Evolutionary conservation across 2,888 invertebrate genomes (phyloP).

Genomic region (Drosophila mimica): DNA sequence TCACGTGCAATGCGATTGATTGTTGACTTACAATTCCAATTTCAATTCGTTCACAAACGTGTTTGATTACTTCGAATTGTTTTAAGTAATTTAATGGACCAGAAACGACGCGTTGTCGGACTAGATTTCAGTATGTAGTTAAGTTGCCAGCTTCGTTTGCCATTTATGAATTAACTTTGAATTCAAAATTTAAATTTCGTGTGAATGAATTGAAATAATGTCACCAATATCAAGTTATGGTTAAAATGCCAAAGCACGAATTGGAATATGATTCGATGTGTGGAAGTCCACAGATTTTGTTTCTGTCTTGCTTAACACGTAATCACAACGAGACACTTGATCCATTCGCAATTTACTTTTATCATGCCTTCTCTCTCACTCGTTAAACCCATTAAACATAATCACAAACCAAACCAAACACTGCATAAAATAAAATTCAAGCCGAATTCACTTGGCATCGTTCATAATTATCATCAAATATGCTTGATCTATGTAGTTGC

Average conservation of each 20-base stretch:
- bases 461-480: not conserved
- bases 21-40: not conserved
- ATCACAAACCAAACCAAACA: not conserved
- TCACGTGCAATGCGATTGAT: not conserved
- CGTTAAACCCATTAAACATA: not conserved
- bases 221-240: not conserved
- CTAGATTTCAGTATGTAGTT: not conserved
- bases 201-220: not conserved
- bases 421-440: slow-evolving; percentile 6
- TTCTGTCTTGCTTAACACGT: not conserved
- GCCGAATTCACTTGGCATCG: slow-evolving; percentile 3
- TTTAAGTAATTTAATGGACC: not conserved
- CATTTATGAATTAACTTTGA: not conserved
- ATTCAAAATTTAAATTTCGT: not conserved
- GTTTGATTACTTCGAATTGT: not conserved
- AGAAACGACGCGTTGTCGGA: not conserved
- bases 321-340: not conserved
- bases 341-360: slow-evolving; percentile 3
- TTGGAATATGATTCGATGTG: not conserved
- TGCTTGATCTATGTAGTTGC: not conserved
- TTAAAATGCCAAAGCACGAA: not conserved
- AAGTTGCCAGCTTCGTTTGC: not conserved
- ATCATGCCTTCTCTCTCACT: not conserved
- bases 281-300: not conserved
- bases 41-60: not conserved